Conservation (phyloP, 1,140 invertebrate genomes). For the Oryzaephilus surinamensis region DNA sequence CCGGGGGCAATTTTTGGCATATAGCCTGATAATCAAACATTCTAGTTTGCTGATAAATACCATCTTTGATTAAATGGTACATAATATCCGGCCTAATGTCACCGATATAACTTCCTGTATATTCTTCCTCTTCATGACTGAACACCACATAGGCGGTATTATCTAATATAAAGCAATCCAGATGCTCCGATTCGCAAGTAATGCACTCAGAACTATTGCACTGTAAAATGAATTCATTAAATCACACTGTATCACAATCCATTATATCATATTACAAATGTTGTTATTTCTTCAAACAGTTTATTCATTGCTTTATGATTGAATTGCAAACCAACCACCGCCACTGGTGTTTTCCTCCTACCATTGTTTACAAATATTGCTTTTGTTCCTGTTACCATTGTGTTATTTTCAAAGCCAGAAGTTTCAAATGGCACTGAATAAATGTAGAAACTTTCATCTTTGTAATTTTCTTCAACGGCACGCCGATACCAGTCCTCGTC, state of each 20-base stretch:
- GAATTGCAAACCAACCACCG: slow-evolving; percentile 85
- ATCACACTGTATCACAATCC: neutral
- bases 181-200: slow-evolving; percentile 57
- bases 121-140: slow-evolving; percentile 53
- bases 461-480: slow-evolving; percentile 77
- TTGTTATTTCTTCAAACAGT: slow-evolving; percentile 68
- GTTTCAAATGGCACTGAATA: slow-evolving; percentile 69
- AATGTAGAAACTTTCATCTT: slow-evolving; percentile 71
- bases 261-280: slow-evolving; percentile 5
- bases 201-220: slow-evolving; percentile 38
- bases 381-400: slow-evolving; percentile 73
- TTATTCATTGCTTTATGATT: slow-evolving; percentile 49
- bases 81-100: slow-evolving; percentile 70
- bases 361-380: slow-evolving; percentile 64
- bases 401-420: slow-evolving; percentile 47
- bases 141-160: slow-evolving; percentile 81
- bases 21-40: slow-evolving; percentile 86
- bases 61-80: slow-evolving; percentile 60
- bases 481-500: slow-evolving; percentile 89
- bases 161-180: slow-evolving; percentile 78
- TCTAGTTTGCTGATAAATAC: slow-evolving; percentile 63
- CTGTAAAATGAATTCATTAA: no score
- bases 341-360: slow-evolving; percentile 62
- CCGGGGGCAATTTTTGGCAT: slow-evolving; percentile 41
- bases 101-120: slow-evolving; percentile 73